Evolutionary conservation across 2,113 vertebrate genomes (phyloP).

Genomic region (Gallinago jamesoni): DNA sequence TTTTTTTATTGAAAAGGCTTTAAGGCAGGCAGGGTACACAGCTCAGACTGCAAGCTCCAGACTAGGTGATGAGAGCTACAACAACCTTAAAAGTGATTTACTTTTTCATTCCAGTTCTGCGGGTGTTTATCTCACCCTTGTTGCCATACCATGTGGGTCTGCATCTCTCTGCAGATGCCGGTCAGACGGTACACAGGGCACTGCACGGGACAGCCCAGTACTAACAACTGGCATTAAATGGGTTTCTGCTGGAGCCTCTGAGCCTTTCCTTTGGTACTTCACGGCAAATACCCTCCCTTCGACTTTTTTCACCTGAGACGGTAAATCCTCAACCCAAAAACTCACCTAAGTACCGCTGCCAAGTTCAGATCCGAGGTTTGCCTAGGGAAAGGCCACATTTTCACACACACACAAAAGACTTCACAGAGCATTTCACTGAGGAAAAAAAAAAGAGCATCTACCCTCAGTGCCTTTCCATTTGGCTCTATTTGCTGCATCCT

Average conservation of each 20-base stretch:
- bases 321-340: not conserved
- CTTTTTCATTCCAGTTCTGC: not conserved
- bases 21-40: not conserved
- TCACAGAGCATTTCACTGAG: not conserved
- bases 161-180: not conserved
- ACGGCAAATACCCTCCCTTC: not conserved
- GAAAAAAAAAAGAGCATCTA: not conserved
- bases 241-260: not conserved
- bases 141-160: fast-evolving
- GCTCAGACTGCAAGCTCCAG: not conserved
- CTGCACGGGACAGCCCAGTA: not conserved
- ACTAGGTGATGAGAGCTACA: not conserved
- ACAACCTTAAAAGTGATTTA: not conserved
- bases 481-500: not conserved
- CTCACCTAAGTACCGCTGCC: not conserved
- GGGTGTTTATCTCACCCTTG: not conserved
- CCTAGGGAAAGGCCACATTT: not conserved
- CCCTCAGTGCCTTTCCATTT: not conserved
- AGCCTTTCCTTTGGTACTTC: not conserved
- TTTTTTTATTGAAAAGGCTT: not conserved
- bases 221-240: not conserved
- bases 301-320: not conserved
- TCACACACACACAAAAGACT: not conserved
- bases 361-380: not conserved
- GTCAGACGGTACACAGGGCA: fast-evolving